Evolutionary conservation across 2,797 vertebrate species (phyloP), one percentile per base, ranked within the genome.

Genomic region (Cygnus olor): DNA sequence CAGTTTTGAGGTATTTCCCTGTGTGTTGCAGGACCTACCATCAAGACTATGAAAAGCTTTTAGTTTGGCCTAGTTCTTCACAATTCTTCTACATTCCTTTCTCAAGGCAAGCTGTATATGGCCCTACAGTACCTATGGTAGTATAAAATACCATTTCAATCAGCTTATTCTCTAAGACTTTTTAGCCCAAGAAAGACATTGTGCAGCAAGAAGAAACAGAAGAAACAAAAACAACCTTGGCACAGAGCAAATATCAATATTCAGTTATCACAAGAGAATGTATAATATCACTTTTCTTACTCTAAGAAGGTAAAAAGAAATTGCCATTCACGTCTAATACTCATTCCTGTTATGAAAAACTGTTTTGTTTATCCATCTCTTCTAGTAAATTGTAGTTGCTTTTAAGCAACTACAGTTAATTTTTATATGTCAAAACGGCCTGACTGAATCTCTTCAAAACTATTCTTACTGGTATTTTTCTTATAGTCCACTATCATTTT

Each of bases 321-420:
- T 44, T 42, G 2, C 18, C 0, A 0, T 64, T 87, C 34, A 14
- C 17, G n/a, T 64, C 25, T 47, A 22, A 14, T 56, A 60, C 5
- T 9, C 21, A 28, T 6, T 60, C 16, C 32, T 64, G 34, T 49
- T 69, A n/a, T 70, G 27, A 45, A 58, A 69, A 73, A 9, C 3
- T 53, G 32, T 20, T 12, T 64, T 42, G 30, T 47, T 24, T 79
- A 64, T 54, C 32, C 16, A 34, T 36, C 11, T 58, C 14, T 38
- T 76, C 65, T 45, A 70, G 30, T 47, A 54, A 57, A 68, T 4
- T 82, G 22, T 28, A 38, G 25, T 32, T 47, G 15, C 4, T 72
- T 61, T 81, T 36, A 77, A 47, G 11, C 13, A 30, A 42, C 13
- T 44, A 11, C 5, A 49, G 36, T 40, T 66, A 5, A 11, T 53